phyloP scores from a whole-genome alignment of 2,113 vertebrate species.

The Pimephales promelas region DNA sequence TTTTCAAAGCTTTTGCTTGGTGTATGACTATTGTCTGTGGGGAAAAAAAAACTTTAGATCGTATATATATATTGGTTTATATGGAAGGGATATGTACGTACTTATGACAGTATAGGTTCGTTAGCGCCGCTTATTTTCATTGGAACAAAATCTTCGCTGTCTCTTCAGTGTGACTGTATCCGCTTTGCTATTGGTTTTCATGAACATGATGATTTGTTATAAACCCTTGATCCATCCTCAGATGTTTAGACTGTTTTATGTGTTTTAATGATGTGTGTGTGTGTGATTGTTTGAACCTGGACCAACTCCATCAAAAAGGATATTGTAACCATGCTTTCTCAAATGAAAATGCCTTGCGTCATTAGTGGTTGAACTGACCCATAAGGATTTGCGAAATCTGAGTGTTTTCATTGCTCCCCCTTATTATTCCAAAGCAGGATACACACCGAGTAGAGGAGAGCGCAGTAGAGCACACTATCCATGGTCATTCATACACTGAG shows the following conservation, averaged over 20 bases:
- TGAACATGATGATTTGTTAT: background rate
- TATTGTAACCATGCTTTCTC: background rate
- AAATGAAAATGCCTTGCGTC: slow-evolving; percentile 8
- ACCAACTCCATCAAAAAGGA: slow-evolving; percentile 44
- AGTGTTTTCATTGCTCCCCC: background rate
- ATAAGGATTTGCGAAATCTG: background rate
- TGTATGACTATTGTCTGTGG: slow-evolving; percentile 44
- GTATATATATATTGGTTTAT: slow-evolving; percentile 48
- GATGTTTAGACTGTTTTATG: slow-evolving; percentile 20
- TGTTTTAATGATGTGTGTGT: slow-evolving; percentile 23
- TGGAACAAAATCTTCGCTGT: slow-evolving; percentile 18
- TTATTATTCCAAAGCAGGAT: slow-evolving; percentile 12
- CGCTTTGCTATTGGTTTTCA: slow-evolving; percentile 19
- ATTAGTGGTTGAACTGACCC: background rate
- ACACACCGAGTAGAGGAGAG: slow-evolving; percentile 57
- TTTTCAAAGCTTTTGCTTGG: slow-evolving; percentile 47
- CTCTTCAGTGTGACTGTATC: slow-evolving; percentile 15
- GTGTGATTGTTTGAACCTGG: slow-evolving; percentile 19
- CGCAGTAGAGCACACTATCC: slow-evolving; percentile 56
- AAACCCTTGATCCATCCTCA: background rate
- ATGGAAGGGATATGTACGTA: slow-evolving; percentile 40
- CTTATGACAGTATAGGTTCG: slow-evolving; percentile 38
- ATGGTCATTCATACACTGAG: slow-evolving; percentile 79
- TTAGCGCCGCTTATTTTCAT: slow-evolving; percentile 37
- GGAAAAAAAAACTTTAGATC: slow-evolving; percentile 16